These are phyloP conservation scores for Taphrorychus bicolor DNA, from an alignment of 2,888 invertebrate genomes.

Conservation along the genomic window DNA sequence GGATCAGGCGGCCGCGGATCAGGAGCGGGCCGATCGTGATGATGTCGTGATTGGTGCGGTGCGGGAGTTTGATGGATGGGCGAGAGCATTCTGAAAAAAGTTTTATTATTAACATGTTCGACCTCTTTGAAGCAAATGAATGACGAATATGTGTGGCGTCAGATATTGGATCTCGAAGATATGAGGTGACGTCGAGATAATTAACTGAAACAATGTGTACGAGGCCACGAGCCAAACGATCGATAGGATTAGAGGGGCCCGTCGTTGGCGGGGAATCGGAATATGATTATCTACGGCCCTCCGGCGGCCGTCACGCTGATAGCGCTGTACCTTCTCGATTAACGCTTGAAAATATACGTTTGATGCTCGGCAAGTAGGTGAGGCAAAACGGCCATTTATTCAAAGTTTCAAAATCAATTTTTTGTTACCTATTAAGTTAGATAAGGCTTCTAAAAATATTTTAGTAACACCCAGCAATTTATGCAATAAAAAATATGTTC, in stretches of 20 bases:
- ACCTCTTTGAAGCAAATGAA: too few species aligned
- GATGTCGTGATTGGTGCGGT: slow-evolving; percentile 29
- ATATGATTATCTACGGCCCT: neutral
- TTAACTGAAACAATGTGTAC: slow-evolving; percentile 25
- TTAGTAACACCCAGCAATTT: too few species aligned
- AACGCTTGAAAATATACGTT: too few species aligned
- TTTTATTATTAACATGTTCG: too few species aligned
- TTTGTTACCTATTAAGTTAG: too few species aligned
- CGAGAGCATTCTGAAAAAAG: slow-evolving; percentile 60
- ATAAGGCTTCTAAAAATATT: too few species aligned
- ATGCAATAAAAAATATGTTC: too few species aligned
- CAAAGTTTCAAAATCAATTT: too few species aligned
- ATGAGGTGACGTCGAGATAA: slow-evolving; percentile 13
- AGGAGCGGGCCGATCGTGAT: slow-evolving; percentile 12
- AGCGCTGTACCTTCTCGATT: neutral
- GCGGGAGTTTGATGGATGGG: slow-evolving; percentile 56
- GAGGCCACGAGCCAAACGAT: slow-evolving; percentile 17
- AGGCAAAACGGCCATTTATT: too few species aligned
- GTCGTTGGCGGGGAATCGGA: slow-evolving; percentile 5
- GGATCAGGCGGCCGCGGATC: slow-evolving; percentile 21
- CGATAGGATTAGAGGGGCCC: slow-evolving; percentile 9
- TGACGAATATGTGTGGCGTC: too few species aligned
- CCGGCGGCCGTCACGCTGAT: neutral
- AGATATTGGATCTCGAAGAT: neutral
- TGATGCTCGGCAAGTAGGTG: too few species aligned